phyloP scores from a whole-genome alignment of 1,140 invertebrate genomes.

The Sycobia sp. region DNA sequence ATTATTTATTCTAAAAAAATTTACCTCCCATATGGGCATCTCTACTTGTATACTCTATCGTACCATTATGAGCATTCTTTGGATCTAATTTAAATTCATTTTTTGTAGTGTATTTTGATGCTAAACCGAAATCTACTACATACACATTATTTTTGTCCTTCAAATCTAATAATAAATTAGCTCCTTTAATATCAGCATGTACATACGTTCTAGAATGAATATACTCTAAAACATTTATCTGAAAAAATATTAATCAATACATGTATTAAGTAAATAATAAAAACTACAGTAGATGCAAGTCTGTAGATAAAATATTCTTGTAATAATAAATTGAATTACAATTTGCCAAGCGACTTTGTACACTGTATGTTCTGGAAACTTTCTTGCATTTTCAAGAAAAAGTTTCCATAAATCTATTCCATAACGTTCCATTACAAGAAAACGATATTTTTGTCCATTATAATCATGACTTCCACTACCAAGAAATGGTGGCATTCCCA shows the following conservation, averaged over 20 bases:
- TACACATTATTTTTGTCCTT: conserved; percentile 79
- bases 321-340: conserved; percentile 64
- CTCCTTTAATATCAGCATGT: conserved; percentile 92
- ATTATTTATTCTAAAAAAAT: background rate
- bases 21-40: conserved; percentile 86
- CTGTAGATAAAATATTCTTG: background rate
- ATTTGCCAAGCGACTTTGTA: conserved; percentile 85
- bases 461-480: conserved; percentile 82
- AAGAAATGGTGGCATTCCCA: conserved; percentile 87
- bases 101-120: conserved; percentile 73
- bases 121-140: conserved; percentile 93
- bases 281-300: conserved; percentile 1
- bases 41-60: conserved; percentile 91
- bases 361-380: conserved; percentile 75
- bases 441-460: conserved; percentile 81
- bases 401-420: conserved; percentile 87
- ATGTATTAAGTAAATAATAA: background rate
- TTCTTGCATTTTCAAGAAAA: conserved; percentile 72
- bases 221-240: conserved; percentile 86
- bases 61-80: conserved; percentile 92
- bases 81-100: conserved; percentile 84
- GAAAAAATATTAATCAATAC: conserved; percentile 18
- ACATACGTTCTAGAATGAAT: conserved; percentile 85
- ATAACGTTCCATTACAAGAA: conserved; percentile 90
- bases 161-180: conserved; percentile 82